Conservation (phyloP, 2,888 invertebrate genomes). For the Drosophila buzzatii region DNA sequence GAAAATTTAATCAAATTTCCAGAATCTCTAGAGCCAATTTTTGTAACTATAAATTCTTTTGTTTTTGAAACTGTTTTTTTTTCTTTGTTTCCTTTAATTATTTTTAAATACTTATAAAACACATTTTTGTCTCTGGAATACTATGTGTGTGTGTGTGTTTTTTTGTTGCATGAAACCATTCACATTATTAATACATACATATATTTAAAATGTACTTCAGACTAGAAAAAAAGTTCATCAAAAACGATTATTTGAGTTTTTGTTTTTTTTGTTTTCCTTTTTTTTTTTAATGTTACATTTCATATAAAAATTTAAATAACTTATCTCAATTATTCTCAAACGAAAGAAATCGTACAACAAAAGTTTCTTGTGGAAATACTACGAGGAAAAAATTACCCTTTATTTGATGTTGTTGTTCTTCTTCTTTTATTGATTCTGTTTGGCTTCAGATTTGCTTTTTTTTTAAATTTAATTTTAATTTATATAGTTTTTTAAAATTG, state of each 20-base stretch:
- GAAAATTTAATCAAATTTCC: not conserved
- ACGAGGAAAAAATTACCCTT: conserved; percentile 72
- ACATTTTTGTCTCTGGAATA: conserved; percentile 43
- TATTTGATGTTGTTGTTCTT: conserved; percentile 42
- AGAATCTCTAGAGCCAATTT: not conserved
- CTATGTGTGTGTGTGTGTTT: not conserved
- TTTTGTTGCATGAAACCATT: conserved; percentile 56
- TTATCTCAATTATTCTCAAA: conserved; percentile 42
- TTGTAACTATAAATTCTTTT: not conserved
- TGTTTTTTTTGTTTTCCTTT: not conserved
- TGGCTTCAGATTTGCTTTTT: conserved; percentile 25
- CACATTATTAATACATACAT: conserved; percentile 54
- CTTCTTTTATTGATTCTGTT: conserved; percentile 30
- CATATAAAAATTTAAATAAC: conserved; percentile 55
- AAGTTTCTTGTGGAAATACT: conserved; percentile 47
- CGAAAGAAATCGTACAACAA: conserved; percentile 37
- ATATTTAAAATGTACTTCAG: conserved; percentile 40
- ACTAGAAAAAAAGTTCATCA: conserved; percentile 60
- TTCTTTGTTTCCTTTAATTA: not conserved
- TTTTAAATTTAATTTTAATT: not conserved
- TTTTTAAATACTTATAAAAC: conserved; percentile 18
- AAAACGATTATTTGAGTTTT: conserved; percentile 32
- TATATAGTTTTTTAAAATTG: conserved; percentile 29
- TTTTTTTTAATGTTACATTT: not conserved
- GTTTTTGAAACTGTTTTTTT: no score